Evolutionary conservation across 1,140 invertebrate genomes (phyloP).

Genomic region (Aphidius gifuensis): DNA sequence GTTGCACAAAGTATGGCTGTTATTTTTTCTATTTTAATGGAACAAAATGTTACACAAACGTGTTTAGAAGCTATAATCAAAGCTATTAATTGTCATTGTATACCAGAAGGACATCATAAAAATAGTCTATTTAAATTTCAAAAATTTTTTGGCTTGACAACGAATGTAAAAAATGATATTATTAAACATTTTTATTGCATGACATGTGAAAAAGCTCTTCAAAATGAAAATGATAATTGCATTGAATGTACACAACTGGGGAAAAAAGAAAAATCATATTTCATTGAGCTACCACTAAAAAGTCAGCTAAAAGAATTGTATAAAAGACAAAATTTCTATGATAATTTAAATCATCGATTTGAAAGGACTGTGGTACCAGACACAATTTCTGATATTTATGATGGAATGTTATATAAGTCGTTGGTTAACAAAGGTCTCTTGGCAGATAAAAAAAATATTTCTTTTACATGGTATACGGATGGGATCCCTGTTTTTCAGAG

Average conservation of each 20-base stretch:
- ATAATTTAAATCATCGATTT: conserved; percentile 18
- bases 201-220: not conserved
- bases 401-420: too few relatives aligned
- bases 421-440: too few relatives aligned
- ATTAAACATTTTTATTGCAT: conserved; percentile 12
- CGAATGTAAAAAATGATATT: not conserved
- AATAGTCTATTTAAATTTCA: not conserved
- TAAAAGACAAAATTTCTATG: conserved; percentile 15
- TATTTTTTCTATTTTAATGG: too few relatives aligned
- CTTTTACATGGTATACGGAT: too few relatives aligned
- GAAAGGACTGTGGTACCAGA: not conserved
- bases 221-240: not conserved
- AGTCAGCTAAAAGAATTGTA: conserved; percentile 20
- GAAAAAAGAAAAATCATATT: not conserved
- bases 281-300: conserved; percentile 11
- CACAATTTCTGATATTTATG: too few relatives aligned
- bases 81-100: conserved; percentile 2
- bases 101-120: conserved; percentile 1
- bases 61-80: conserved; percentile 9
- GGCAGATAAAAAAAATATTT: too few relatives aligned
- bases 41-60: not conserved
- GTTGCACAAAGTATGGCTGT: too few relatives aligned
- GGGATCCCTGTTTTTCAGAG: too few relatives aligned
- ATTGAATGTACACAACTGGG: not conserved
- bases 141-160: conserved; percentile 5